Base-by-base conservation (phyloP, 2,888 invertebrate species). In the Polietes domitor region DNA sequence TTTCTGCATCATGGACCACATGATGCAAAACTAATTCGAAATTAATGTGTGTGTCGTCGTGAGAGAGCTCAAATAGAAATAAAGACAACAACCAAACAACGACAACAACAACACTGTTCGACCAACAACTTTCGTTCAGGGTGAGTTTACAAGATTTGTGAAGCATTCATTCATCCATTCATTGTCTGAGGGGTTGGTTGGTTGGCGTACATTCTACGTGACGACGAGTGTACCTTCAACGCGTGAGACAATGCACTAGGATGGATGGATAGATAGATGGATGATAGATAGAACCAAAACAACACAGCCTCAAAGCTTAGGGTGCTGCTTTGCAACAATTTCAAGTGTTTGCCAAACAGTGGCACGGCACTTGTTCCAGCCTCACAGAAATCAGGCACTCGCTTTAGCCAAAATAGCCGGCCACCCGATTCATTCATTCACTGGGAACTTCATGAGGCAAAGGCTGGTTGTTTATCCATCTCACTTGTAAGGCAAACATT, bases 21-120 rank as follows among this genome's bases (percentile, higher is more conserved):
- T 92, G 92, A 92, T 92, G 92, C 92, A 92, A 92, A 92, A 92
- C 92, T 92, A 92, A 92, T 92, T 92, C 90, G 91, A 92, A 92
- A 91, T 92, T 92, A 92, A 92, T 92, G 92, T 91, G 91, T 89
- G 90, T 90, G 81, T 78, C 78, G 41, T 19, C 17, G 37, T 63
- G 83, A 80, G 83, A 77, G 80, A 77, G 80, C 80, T 83, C 83
- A 83, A 80, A 83, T 77, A 83, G 79, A 76, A 79, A 83, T 72
- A 75, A 83, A 76, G 79, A 80, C 55, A 77, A 83, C 32, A 41
- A 76, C 61, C 70, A 73, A 43, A 21, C 50, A 78, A 41, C 72
- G 37, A 10, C 53, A 9, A 61, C 10, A 50, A 21, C 50, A 17
- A 19, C 50, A 3, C 2, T 21, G 6, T n/a, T 7, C 21, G 10